Base-by-base conservation (phyloP, 2,888 invertebrate species). In the Troides aeacus region DNA sequence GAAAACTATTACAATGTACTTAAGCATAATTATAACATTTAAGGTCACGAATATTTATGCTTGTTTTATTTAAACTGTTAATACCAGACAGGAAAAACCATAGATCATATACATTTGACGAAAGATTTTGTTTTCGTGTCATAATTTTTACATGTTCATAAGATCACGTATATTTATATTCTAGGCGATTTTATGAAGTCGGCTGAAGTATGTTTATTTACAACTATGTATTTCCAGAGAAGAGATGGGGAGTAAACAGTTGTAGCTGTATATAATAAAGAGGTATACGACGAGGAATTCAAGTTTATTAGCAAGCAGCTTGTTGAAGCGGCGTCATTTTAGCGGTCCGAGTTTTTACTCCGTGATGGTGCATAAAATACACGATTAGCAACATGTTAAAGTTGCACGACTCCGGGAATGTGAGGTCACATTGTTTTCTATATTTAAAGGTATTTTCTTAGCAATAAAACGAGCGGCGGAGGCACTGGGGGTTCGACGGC, bases 321-420 rank as follows among this genome's bases (percentile, higher is more conserved):
- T 53, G 7, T 18, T n/a, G 7, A 23, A 23, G 12, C 57, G 23
- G 81, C 82, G 77, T 68, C 74, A 79, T 84, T 79, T 88, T 87
- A 88, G 76, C 75, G 79, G 76, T 74, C 71, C 76, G 68, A 77
- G 77, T 76, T 79, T 75, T 71, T 70, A 78, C 77, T 84, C 75
- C 90, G 89, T 90, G 90, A 81, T 85, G 84, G 76, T 79, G 90
- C 90, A 90, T 90, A 87, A 85, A 79, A 74, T 76, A 74, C 78
- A 72, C 86, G 86, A 90, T 89, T 90, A 88, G 86, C 87, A 83
- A 83, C 82, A 80, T 79, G 80, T 78, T 80, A 81, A 82, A 84
- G 80, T 81, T 78, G 81, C 79, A 81, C 79, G 76, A 74, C 79
- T 81, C 75, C 74, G 81, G 81, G 85, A 83, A 84, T 85, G 83